Percentiles rank a stretch among this genome's conserved stretches.
Evolutionary conservation across 1,140 invertebrate genomes (phyloP).

Genomic region (Apolygus lucorum): DNA sequence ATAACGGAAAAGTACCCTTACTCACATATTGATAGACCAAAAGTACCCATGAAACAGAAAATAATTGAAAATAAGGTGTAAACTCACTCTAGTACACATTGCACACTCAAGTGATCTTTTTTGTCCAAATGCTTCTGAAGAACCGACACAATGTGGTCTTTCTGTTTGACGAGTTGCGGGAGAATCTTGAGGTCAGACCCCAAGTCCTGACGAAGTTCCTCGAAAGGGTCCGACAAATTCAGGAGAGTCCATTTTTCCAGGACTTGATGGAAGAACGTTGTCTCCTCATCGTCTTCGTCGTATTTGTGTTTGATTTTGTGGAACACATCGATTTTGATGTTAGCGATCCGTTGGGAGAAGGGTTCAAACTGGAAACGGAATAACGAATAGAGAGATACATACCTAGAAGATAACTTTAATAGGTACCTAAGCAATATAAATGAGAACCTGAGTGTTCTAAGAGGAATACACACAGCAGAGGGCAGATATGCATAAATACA

Average conservation of each 20-base stretch:
- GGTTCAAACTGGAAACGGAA: constrained; percentile 66
- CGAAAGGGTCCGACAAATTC: constrained; percentile 74
- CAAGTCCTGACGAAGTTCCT: constrained; percentile 61
- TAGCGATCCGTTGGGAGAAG: constrained; percentile 71
- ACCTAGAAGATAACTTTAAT: background rate
- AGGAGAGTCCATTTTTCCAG: constrained; percentile 79
- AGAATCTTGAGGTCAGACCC: constrained; percentile 58
- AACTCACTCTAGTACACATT: constrained; percentile 75
- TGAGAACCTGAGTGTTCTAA: background rate
- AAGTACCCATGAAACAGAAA: too few relatives aligned
- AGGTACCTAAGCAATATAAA: background rate
- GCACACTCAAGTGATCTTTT: constrained; percentile 59
- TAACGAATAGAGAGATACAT: too few relatives aligned
- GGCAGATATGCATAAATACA: too few relatives aligned
- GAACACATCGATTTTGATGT: constrained; percentile 71
- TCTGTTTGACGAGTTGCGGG: constrained; percentile 66
- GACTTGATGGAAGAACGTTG: constrained; percentile 69
- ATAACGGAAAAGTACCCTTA: too few relatives aligned
- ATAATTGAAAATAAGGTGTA: too few relatives aligned
- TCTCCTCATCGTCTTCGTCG: constrained; percentile 51
- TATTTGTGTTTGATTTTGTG: constrained; percentile 66
- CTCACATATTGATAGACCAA: too few relatives aligned
- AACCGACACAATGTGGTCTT: constrained; percentile 61
- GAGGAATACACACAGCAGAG: too few relatives aligned
- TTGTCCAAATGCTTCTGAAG: constrained; percentile 61